Percentiles rank a stretch among this genome's conserved stretches.
phyloP scores from a whole-genome alignment of 2,888 invertebrate genomes.

The Aleiodes alternator region DNA sequence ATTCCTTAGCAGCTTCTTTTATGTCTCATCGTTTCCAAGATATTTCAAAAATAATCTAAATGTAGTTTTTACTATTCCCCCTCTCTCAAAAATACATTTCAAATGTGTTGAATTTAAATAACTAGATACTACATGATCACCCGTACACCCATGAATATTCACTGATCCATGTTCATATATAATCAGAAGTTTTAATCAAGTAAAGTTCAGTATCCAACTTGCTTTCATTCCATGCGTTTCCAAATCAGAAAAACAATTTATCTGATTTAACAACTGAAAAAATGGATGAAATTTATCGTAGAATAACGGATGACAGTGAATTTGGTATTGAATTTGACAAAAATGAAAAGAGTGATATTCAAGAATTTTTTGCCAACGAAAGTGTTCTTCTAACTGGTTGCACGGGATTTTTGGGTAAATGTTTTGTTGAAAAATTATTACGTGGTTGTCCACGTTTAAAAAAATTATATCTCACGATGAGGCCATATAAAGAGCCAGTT shows the following conservation, averaged over 20 bases:
- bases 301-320: slow-evolving; percentile 56
- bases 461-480: slow-evolving; percentile 59
- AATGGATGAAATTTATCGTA: slow-evolving; percentile 60
- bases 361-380: slow-evolving; percentile 60
- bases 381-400: slow-evolving; percentile 62
- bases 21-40: too few relatives aligned
- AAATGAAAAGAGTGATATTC: slow-evolving; percentile 57
- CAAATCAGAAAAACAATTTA: neutral
- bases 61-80: too few relatives aligned
- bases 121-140: too few relatives aligned
- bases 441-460: slow-evolving; percentile 59
- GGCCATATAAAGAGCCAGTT: slow-evolving; percentile 42
- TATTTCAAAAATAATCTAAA: too few relatives aligned
- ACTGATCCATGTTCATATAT: too few relatives aligned
- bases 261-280: neutral
- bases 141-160: too few relatives aligned
- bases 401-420: slow-evolving; percentile 62
- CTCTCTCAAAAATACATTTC: too few relatives aligned
- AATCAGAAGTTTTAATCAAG: too few relatives aligned
- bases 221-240: too few relatives aligned
- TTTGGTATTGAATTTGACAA: slow-evolving; percentile 32
- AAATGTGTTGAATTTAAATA: too few relatives aligned
- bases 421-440: slow-evolving; percentile 63
- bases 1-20: too few relatives aligned
- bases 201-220: too few relatives aligned